These are phyloP conservation scores for Syrrhaptes paradoxus DNA, from an alignment of 2,113 vertebrate genomes.

Conservation along the genomic window DNA sequence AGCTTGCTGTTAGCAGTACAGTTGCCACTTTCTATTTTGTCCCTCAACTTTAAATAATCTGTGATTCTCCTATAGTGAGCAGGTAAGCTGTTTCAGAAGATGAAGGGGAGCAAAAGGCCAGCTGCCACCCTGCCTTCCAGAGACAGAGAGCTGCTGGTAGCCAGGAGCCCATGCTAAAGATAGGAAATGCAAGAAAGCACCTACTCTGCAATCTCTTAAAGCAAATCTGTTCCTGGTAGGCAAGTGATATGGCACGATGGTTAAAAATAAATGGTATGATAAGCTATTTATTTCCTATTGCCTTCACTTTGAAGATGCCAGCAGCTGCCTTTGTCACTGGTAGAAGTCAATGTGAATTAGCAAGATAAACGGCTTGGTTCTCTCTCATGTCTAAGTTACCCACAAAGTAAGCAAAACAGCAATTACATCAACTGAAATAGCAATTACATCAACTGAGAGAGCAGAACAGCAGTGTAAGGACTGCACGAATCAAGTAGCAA, in stretches of 20 bases:
- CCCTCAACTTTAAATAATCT: neutral
- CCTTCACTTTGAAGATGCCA: neutral
- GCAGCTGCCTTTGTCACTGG: neutral
- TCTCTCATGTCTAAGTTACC: neutral
- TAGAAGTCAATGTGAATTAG: neutral
- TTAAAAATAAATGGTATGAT: neutral
- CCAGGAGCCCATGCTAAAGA: neutral
- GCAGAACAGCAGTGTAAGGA: neutral
- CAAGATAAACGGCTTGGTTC: neutral
- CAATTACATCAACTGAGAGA: constrained; percentile 19
- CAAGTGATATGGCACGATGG: fast-evolving
- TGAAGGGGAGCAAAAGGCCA: neutral
- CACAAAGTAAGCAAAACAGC: constrained; percentile 28
- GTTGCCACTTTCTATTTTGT: neutral
- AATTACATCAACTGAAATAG: constrained; percentile 17
- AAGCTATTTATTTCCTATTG: neutral
- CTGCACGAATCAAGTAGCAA: neutral
- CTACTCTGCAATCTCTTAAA: neutral
- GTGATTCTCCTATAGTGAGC: neutral
- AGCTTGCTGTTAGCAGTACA: neutral
- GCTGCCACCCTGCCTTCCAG: neutral
- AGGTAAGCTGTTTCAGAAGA: neutral
- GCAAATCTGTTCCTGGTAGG: neutral
- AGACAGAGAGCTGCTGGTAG: neutral
- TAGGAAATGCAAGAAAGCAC: neutral